Percentiles rank a stretch among this genome's conserved stretches.
Evolutionary conservation across 2,797 vertebrate species (phyloP).

Genomic region (Muscicapa comitata): DNA sequence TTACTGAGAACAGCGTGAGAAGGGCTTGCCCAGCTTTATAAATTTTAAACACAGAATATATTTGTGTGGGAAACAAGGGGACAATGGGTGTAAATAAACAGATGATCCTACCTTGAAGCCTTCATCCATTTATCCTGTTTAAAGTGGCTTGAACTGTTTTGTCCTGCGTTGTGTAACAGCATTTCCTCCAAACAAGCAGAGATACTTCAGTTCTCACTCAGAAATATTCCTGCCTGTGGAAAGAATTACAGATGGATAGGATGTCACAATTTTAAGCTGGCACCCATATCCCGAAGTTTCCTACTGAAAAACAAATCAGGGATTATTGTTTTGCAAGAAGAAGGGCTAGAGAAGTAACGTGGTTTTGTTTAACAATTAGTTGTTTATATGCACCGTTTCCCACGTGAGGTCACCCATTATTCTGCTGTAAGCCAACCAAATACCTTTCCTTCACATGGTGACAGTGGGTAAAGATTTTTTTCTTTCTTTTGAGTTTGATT

Average conservation of each 20-base stretch:
- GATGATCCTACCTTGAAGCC: constrained; percentile 65
- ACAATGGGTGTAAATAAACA: constrained; percentile 75
- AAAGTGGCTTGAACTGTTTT: neutral
- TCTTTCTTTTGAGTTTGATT: neutral
- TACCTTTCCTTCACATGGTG: neutral
- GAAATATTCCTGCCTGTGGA: neutral
- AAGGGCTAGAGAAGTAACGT: neutral
- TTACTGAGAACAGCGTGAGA: constrained; percentile 93
- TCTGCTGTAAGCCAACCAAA: neutral
- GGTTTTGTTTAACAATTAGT: neutral
- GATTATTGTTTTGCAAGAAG: neutral
- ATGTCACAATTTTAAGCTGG: neutral
- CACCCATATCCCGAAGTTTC: neutral
- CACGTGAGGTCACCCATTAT: neutral
- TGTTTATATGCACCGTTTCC: neutral
- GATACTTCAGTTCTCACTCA: neutral
- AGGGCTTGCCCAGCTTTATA: constrained; percentile 74
- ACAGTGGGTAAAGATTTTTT: neutral
- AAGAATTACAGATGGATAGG: neutral
- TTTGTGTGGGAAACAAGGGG: constrained; percentile 76
- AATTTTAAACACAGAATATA: constrained; percentile 79
- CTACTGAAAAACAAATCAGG: neutral
- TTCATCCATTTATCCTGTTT: neutral
- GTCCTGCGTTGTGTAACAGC: neutral
- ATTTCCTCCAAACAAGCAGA: neutral